These are phyloP conservation scores for Molossus molossus DNA, from an alignment of 2,797 vertebrate species.

Conservation along the genomic window DNA sequence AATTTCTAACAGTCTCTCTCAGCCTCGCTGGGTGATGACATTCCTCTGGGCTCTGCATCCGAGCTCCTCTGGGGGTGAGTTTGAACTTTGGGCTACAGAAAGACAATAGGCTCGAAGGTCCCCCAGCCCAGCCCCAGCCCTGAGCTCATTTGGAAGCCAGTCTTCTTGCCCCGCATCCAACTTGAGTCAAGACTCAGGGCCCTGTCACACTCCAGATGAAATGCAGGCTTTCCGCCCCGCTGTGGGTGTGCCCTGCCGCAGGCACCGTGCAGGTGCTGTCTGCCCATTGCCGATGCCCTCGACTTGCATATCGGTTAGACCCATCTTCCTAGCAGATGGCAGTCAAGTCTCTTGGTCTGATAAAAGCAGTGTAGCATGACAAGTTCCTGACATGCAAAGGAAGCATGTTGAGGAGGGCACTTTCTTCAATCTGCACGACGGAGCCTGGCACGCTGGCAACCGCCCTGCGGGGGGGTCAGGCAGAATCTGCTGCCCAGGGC, in stretches of 20 bases:
- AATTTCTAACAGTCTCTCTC: conserved; percentile 16
- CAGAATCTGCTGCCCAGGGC: fast-evolving
- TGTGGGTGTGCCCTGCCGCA: fast-evolving
- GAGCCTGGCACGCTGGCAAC: too few relatives aligned
- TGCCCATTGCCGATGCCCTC: not conserved
- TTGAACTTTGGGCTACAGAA: not conserved
- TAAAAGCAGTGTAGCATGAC: conserved; percentile 7
- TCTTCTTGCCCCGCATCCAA: not conserved
- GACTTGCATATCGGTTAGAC: not conserved
- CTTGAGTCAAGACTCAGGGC: not conserved
- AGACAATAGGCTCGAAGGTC: not conserved
- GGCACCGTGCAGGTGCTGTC: fast-evolving
- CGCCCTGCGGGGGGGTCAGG: fast-evolving
- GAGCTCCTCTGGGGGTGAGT: not conserved
- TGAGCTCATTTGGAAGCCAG: not conserved
- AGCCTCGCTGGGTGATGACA: not conserved
- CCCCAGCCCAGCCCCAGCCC: not conserved
- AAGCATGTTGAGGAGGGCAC: not conserved
- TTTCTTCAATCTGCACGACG: not conserved
- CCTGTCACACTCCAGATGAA: not conserved
- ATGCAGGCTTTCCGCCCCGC: fast-evolving
- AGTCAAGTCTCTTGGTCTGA: conserved; percentile 13
- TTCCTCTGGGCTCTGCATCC: not conserved
- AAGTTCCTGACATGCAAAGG: not conserved
- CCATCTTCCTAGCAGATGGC: conserved; percentile 30